phyloP scores from a whole-genome alignment of 2,797 vertebrate genomes.

The Pachyuromys duprasi region DNA sequence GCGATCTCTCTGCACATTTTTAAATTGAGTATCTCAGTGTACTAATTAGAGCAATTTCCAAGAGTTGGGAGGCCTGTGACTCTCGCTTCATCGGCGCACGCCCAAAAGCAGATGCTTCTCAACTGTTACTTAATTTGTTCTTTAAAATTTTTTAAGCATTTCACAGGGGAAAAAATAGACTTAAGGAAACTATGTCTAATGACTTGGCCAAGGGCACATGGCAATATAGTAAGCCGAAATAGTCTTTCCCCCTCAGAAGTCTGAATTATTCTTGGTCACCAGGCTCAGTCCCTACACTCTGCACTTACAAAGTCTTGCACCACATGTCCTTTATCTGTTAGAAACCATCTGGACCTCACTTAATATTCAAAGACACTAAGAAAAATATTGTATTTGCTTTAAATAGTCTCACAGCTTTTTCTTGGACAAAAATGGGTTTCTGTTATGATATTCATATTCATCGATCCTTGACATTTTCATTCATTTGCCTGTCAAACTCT shows the following conservation, averaged over 20 bases:
- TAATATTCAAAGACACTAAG: not conserved
- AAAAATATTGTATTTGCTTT: slow-evolving; percentile 25
- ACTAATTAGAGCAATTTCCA: slow-evolving; percentile 31
- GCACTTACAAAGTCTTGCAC: not conserved
- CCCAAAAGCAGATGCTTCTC: slow-evolving; percentile 50
- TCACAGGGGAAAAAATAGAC: not conserved
- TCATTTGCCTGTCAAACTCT: not conserved
- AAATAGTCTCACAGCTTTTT: not conserved
- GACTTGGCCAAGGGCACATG: slow-evolving; percentile 25
- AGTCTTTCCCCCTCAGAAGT: not conserved
- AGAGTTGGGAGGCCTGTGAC: not conserved
- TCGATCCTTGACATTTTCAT: not conserved
- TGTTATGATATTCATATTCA: not conserved
- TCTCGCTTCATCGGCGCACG: slow-evolving; percentile 54
- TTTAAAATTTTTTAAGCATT: slow-evolving; percentile 48
- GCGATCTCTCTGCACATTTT: not conserved
- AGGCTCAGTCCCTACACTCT: not conserved
- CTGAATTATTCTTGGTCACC: not conserved
- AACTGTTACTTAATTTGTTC: slow-evolving; percentile 45
- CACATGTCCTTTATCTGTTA: not conserved
- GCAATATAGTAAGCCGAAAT: not conserved
- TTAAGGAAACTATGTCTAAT: slow-evolving; percentile 54
- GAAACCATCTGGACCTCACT: not conserved
- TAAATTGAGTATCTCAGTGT: slow-evolving; percentile 3
- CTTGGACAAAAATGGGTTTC: not conserved